Evolutionary conservation across 2,888 invertebrate species (phyloP).

Genomic region (Gymnoscelis rufifasciata): DNA sequence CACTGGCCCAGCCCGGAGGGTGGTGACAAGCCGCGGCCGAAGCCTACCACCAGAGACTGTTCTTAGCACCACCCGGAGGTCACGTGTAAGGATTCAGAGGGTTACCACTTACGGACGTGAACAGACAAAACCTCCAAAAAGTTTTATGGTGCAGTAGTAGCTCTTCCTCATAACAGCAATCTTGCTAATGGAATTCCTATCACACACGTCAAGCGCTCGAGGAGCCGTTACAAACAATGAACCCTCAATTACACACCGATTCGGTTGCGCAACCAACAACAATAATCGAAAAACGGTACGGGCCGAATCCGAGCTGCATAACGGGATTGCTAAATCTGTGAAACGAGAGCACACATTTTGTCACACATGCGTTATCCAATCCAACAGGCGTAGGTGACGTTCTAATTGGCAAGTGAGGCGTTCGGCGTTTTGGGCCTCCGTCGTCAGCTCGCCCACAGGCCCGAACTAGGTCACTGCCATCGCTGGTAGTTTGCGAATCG

Average conservation of each 20-base stretch:
- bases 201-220: conserved; percentile 44
- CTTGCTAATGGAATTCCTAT: conserved; percentile 65
- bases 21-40: too few relatives aligned
- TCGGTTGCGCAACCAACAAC: conserved; percentile 50
- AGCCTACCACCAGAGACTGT: too few relatives aligned
- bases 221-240: conserved; percentile 66
- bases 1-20: too few relatives aligned
- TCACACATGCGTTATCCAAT: conserved; percentile 39
- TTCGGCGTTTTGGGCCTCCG: conserved; percentile 34
- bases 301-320: conserved; percentile 34
- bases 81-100: too few relatives aligned
- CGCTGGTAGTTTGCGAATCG: conserved; percentile 58
- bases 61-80: too few relatives aligned
- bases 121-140: too few relatives aligned
- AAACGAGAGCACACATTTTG: conserved; percentile 37
- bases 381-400: conserved; percentile 35
- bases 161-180: conserved; percentile 32
- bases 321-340: conserved; percentile 40
- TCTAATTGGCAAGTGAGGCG: conserved; percentile 44
- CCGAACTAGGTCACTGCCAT: conserved; percentile 61
- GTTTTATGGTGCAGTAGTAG: conserved; percentile 9
- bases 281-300: conserved; percentile 45
- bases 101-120: too few relatives aligned
- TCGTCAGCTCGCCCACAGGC: conserved; percentile 36
- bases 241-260: conserved; percentile 53